These are phyloP conservation scores for Zonitis immaculata DNA, from an alignment of 2,888 invertebrate genomes.

Conservation along the genomic window DNA sequence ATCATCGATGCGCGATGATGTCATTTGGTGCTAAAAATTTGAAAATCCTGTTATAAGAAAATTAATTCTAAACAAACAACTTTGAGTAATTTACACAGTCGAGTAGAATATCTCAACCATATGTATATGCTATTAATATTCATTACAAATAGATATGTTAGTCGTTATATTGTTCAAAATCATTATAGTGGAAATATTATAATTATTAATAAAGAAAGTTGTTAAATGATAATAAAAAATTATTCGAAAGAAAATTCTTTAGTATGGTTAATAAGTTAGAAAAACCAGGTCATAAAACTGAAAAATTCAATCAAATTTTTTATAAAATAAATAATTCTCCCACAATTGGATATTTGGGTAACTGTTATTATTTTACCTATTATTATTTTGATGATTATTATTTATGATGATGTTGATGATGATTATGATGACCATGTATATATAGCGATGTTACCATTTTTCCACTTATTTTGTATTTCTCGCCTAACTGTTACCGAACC, in stretches of 20 bases:
- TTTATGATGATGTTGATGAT: background rate
- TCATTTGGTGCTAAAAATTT: background rate
- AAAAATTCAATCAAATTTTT: too few species aligned
- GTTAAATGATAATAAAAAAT: conserved; percentile 14
- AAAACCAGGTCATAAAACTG: too few species aligned
- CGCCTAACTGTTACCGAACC: conserved; percentile 16
- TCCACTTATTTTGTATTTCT: conserved; percentile 20
- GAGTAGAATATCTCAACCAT: conserved; percentile 2
- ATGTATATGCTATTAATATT: conserved; percentile 22
- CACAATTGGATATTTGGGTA: too few species aligned
- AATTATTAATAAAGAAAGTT: background rate
- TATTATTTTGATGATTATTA: too few species aligned
- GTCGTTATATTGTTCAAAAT: background rate
- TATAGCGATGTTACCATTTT: background rate
- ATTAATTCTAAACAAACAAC: conserved; percentile 19
- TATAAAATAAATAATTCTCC: too few species aligned
- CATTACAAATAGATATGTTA: too few species aligned
- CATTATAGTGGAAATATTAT: background rate
- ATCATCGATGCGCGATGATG: too few species aligned
- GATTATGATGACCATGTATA: background rate
- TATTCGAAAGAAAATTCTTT: conserved; percentile 6
- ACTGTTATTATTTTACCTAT: too few species aligned
- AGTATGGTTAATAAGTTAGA: too few species aligned
- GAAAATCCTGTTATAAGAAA: conserved; percentile 23
- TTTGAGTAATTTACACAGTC: conserved; percentile 21